phyloP scores from a whole-genome alignment of 2,113 vertebrate genomes.

The Tachycineta bicolor region DNA sequence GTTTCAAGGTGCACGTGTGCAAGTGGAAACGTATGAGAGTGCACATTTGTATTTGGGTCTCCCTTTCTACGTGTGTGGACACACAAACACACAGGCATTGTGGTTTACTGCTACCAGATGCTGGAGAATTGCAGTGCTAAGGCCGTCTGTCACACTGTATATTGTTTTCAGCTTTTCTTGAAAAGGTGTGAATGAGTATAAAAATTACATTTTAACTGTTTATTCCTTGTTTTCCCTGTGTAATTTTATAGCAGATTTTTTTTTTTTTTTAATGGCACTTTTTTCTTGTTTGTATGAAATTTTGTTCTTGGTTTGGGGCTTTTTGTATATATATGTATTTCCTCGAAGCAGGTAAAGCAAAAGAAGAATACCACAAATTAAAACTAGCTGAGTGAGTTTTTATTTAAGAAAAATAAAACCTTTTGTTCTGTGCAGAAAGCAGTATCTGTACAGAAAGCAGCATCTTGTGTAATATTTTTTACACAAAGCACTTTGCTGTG shows the following conservation, averaged over 20 bases:
- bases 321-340: neutral
- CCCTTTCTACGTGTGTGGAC: neutral
- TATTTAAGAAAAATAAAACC: slow-evolving; percentile 24
- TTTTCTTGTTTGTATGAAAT: slow-evolving; percentile 47
- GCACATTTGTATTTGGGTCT: neutral
- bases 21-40: neutral
- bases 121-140: neutral
- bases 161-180: slow-evolving; percentile 15
- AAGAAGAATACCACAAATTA: slow-evolving; percentile 33
- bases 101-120: neutral
- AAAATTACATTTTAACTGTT: slow-evolving; percentile 30
- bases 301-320: neutral
- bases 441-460: slow-evolving; percentile 65
- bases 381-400: slow-evolving; percentile 1
- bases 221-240: slow-evolving; percentile 34
- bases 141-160: neutral
- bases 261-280: slow-evolving; percentile 67
- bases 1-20: neutral
- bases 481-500: slow-evolving; percentile 77
- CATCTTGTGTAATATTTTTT: slow-evolving; percentile 74
- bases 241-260: slow-evolving; percentile 48
- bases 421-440: slow-evolving; percentile 69
- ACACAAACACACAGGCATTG: neutral
- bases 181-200: neutral
- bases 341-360: slow-evolving; percentile 18